phyloP scores from a whole-genome alignment of 2,888 invertebrate species.

The Synergus laeviventris region DNA sequence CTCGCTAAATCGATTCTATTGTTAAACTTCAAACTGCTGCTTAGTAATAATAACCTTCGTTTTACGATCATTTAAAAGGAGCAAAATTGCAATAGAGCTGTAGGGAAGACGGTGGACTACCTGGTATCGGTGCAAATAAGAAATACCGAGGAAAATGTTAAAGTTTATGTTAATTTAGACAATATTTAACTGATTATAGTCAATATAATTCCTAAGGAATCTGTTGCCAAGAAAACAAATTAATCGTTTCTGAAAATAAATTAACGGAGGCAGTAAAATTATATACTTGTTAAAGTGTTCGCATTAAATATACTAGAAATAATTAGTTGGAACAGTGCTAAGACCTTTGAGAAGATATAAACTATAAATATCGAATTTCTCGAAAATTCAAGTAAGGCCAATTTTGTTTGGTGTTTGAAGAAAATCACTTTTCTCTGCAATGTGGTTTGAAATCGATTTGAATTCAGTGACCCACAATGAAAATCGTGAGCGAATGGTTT shows the following conservation, averaged over 20 bases:
- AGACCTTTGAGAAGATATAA: background rate
- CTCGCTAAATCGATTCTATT: background rate
- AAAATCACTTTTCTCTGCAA: slow-evolving; percentile 12
- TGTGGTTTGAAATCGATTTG: slow-evolving; percentile 11
- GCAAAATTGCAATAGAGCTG: slow-evolving; percentile 18
- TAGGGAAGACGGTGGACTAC: slow-evolving; percentile 10
- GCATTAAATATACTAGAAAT: background rate
- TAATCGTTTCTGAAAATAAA: slow-evolving; percentile 18
- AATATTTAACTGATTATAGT: slow-evolving; percentile 2
- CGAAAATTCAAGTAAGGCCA: background rate
- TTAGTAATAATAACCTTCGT: background rate
- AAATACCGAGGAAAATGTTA: background rate
- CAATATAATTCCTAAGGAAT: background rate
- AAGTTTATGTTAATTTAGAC: slow-evolving; percentile 8
- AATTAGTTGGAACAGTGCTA: background rate
- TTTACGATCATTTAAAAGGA: slow-evolving; percentile 35
- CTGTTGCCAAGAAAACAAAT: background rate
- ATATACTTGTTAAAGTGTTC: slow-evolving; percentile 1
- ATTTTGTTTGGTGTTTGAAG: background rate
- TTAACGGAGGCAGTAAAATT: background rate
- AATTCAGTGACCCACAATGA: slow-evolving; percentile 29
- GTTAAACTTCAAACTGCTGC: background rate
- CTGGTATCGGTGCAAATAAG: background rate
- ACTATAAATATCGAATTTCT: background rate
- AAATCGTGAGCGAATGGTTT: slow-evolving; percentile 28